Percentiles rank a stretch among this genome's conserved stretches.
These are phyloP conservation scores for Polypterus senegalus DNA, from an alignment of 2,113 vertebrate genomes.

Conservation along the genomic window DNA sequence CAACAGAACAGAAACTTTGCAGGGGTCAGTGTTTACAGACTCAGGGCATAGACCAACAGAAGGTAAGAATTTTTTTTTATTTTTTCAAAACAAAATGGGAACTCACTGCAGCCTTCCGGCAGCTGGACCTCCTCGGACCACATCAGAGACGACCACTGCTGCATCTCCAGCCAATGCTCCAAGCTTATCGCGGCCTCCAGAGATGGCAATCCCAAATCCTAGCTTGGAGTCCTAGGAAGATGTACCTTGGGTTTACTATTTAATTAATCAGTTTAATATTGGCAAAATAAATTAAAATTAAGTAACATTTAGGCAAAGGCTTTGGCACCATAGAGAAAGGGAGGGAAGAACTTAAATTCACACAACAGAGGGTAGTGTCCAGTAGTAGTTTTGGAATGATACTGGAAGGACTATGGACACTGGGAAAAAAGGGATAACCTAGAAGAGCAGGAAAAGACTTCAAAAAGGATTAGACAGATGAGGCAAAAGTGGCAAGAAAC, in stretches of 20 bases:
- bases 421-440: no score
- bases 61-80: no score
- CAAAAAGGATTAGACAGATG: no score
- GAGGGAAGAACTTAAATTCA: no score
- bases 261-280: neutral
- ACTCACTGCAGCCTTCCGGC: slow-evolving; percentile 81
- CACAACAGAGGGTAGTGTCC: neutral
- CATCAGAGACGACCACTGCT: slow-evolving; percentile 70
- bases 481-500: no score
- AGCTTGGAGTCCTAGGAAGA: slow-evolving; percentile 64
- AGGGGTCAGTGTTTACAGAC: no score
- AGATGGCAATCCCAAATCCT: slow-evolving; percentile 85
- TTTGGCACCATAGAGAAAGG: neutral
- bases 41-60: no score
- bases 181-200: slow-evolving; percentile 68
- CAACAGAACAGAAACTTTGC: no score
- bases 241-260: neutral
- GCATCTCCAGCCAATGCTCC: slow-evolving; percentile 43
- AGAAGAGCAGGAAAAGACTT: no score
- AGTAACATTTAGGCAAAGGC: neutral
- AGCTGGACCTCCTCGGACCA: slow-evolving; percentile 71
- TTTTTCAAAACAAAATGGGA: no score
- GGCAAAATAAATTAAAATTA: neutral
- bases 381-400: neutral
- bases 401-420: no score